Percentiles rank a stretch among this genome's conserved stretches.
Conservation (phyloP, 1,140 invertebrate species). For the Arion vulgaris region DNA sequence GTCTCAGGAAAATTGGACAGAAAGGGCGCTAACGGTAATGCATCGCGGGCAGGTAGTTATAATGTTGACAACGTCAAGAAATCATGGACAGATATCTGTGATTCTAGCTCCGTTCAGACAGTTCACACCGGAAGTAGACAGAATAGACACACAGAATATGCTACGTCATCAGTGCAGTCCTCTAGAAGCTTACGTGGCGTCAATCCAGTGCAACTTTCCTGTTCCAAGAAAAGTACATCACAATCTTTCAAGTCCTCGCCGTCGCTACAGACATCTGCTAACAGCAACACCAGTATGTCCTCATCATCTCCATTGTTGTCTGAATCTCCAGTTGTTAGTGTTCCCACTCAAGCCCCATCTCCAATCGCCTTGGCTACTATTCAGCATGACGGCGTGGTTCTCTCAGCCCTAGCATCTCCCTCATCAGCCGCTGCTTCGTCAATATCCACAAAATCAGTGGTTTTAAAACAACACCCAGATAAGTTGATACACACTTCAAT, state of each 20-base stretch:
- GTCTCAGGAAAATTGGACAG: neutral
- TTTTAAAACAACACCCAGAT: neutral
- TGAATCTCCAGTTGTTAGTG: neutral
- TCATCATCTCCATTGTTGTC: neutral
- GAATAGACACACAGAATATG: neutral
- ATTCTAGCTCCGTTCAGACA: neutral
- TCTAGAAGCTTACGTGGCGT: neutral
- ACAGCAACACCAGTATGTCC: neutral
- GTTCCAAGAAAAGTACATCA: too few relatives aligned
- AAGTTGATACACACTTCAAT: neutral
- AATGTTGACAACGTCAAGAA: neutral
- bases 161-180: neutral
- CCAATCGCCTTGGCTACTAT: constrained; percentile 16
- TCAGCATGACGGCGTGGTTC: constrained; percentile 29
- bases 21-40: neutral
- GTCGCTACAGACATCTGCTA: neutral
- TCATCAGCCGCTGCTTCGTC: constrained; percentile 27
- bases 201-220: neutral
- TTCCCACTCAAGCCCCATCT: neutral
- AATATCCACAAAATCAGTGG: neutral
- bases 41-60: neutral
- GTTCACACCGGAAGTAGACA: neutral
- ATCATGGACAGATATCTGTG: neutral
- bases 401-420: constrained; percentile 33
- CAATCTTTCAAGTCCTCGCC: too few relatives aligned